Base-by-base conservation (phyloP, 2,113 vertebrate species). In the Bubalus kerabau region DNA sequence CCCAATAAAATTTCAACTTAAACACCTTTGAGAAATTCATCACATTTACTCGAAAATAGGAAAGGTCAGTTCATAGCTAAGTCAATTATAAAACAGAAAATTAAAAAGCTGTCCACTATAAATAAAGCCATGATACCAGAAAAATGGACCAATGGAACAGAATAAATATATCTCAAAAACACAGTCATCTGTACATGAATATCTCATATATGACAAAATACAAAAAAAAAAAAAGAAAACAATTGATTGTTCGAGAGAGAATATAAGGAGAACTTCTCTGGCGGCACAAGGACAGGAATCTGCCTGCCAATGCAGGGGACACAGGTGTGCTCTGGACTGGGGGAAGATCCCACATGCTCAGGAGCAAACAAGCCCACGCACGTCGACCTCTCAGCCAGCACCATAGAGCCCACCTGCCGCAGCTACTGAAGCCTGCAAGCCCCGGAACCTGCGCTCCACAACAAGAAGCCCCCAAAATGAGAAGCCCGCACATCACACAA, bases 21-120 rank as follows among this genome's bases (percentile, higher is more conserved):
- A 57, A 90, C 36, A 26, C 26, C 36, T 71, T 97, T 93, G 24
- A 93, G 59, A 86, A 81, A 74, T 17, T 57, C 50, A 80, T 86
- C 81, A 23, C 64, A 71, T 57, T 95, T 60, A 57, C 28, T 71
- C 24, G 36, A 59, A 78, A 95, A 64, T 80, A 92, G 17, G 64
- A 67, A 57, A 85, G 50, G 16, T 32, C 3, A 7, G 52, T 36
- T 14, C 15, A 36, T 28, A 78, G 40, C 23, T 76, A 54, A 94
- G 4, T 82, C 46, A 62, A 30, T 7, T 84, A 84, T 62, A 95
- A 93, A 93, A 84, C 11, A 95, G 16, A 50, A 86, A 50, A 15
- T 26, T 64, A 23, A 91, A 71, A 87, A 60, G 26, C 36, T 86
- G 59, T 15, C 50, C 16, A 62, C 6, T 30, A 48, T 36, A 74